These are phyloP conservation scores for Semibalanus balanoides DNA, from an alignment of 1,140 invertebrate genomes.

Conservation along the genomic window DNA sequence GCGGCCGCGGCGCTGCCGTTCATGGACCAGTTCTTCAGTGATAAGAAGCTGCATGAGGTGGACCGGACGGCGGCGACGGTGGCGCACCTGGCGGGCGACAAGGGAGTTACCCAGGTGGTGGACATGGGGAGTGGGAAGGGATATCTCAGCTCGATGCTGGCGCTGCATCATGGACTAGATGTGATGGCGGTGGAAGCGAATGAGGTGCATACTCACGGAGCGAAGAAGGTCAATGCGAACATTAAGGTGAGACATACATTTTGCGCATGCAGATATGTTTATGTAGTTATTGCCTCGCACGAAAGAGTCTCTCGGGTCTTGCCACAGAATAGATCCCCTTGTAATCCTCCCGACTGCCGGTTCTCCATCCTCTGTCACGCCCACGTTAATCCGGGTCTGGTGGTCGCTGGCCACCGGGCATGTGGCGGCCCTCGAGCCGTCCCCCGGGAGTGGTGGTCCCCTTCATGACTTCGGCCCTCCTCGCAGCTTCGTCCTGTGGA, in stretches of 20 bases:
- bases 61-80: constrained; percentile 41
- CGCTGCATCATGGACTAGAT: constrained; percentile 49
- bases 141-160: constrained; percentile 57
- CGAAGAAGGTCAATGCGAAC: neutral
- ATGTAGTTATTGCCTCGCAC: too few relatives aligned
- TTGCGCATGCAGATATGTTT: too few relatives aligned
- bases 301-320: too few relatives aligned
- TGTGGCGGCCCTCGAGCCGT: too few relatives aligned
- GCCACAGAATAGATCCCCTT: too few relatives aligned
- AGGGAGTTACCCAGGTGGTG: constrained; percentile 39
- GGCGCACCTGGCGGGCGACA: constrained; percentile 26
- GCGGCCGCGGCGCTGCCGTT: constrained; percentile 3
- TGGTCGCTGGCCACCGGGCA: too few relatives aligned
- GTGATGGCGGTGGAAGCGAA: constrained; percentile 39
- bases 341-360: too few relatives aligned
- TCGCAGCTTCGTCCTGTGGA: too few relatives aligned
- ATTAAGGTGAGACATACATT: neutral
- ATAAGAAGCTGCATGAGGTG: constrained; percentile 73
- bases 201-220: neutral
- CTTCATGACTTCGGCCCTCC: too few relatives aligned
- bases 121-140: constrained; percentile 79
- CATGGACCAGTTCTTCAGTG: constrained; percentile 47
- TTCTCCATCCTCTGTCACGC: too few relatives aligned
- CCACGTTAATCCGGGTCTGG: too few relatives aligned
- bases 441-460: too few relatives aligned